Evolutionary conservation across 2,888 invertebrate genomes (phyloP).

Genomic region (Acanthoscelides obtectus): DNA sequence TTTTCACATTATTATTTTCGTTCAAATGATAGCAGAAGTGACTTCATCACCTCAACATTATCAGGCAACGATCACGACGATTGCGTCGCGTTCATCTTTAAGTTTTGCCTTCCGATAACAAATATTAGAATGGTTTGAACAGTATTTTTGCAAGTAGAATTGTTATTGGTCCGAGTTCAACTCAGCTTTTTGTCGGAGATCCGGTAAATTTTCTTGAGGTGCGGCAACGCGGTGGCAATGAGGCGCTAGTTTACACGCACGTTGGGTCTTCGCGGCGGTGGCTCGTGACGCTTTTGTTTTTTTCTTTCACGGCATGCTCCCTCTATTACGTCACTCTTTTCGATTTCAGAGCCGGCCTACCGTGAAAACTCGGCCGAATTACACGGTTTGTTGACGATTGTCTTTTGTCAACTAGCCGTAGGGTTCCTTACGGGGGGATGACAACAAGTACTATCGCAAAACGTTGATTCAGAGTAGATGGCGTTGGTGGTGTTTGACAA

Average conservation of each 20-base stretch:
- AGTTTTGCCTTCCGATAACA: no score
- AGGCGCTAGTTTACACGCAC: conserved; percentile 12
- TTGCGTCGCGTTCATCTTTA: no score
- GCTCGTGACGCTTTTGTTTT: conserved; percentile 27
- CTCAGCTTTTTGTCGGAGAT: not conserved
- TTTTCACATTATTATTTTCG: no score
- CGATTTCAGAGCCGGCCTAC: conserved; percentile 45
- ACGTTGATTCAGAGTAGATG: no score
- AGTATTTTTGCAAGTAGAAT: no score
- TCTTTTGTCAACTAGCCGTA: conserved; percentile 29
- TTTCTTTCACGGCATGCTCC: conserved; percentile 17
- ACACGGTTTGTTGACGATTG: conserved; percentile 31
- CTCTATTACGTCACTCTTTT: conserved; percentile 39
- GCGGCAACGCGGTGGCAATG: not conserved
- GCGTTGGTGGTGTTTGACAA: no score
- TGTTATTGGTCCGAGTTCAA: no score
- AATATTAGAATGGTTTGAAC: no score
- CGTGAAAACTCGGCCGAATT: conserved; percentile 48
- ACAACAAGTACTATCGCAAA: not conserved
- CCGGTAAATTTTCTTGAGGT: not conserved
- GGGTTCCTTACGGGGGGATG: not conserved
- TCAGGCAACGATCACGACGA: no score
- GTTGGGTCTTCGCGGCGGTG: conserved; percentile 5
- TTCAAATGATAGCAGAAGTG: no score
- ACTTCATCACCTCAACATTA: no score